phyloP scores from a whole-genome alignment of 2,113 vertebrate species.

The Crotalus viridis region DNA sequence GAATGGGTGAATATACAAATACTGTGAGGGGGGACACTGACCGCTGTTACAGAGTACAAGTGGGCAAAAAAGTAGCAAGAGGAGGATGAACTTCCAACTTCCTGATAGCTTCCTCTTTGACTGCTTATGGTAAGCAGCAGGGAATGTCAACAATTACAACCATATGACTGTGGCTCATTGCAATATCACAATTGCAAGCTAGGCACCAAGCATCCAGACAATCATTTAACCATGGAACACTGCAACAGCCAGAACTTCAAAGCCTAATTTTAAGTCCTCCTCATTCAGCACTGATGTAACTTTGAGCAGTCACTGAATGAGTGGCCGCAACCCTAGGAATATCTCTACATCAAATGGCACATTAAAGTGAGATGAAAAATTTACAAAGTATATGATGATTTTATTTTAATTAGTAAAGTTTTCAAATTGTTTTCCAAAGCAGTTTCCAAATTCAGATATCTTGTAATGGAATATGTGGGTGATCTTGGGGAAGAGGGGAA shows the following conservation, averaged over 20 bases:
- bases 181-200: not conserved
- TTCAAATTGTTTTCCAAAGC: not conserved
- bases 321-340: not conserved
- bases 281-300: not conserved
- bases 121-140: not conserved
- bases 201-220: not conserved
- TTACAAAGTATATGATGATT: not conserved
- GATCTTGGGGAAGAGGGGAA: not conserved
- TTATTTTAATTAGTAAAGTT: not conserved
- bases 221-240: not conserved
- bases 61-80: not conserved
- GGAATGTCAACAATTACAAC: not conserved
- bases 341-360: not conserved
- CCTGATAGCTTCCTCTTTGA: not conserved
- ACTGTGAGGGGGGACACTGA: not conserved
- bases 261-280: not conserved
- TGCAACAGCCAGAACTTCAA: not conserved
- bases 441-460: not conserved
- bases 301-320: not conserved
- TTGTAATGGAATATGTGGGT: not conserved
- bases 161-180: not conserved
- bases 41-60: not conserved
- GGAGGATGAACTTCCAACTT: not conserved
- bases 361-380: not conserved
- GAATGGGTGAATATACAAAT: not conserved